Percentiles rank a stretch among this genome's conserved stretches.
Evolutionary conservation across 2,113 vertebrate species (phyloP).

Genomic region (Cochlearius cochlearius): DNA sequence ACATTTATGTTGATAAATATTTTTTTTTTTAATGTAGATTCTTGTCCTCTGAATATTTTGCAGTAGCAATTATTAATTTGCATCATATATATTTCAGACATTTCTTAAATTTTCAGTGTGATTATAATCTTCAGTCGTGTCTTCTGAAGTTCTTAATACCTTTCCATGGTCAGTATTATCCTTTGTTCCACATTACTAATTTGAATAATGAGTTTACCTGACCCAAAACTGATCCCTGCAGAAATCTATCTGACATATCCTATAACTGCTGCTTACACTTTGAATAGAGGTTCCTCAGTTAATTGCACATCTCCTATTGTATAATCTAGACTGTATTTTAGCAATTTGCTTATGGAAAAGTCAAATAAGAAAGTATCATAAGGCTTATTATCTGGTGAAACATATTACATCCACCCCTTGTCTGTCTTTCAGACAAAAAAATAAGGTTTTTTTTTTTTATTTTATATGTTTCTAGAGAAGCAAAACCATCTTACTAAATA

Average conservation of each 20-base stretch:
- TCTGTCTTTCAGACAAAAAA: neutral
- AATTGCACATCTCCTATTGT: neutral
- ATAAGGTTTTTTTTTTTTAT: fast-evolving
- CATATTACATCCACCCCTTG: neutral
- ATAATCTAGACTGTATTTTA: neutral
- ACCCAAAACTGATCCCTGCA: neutral
- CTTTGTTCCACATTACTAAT: neutral
- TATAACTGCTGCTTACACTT: neutral
- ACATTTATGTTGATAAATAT: neutral
- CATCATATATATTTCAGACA: neutral
- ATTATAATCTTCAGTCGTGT: neutral
- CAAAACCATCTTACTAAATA: neutral
- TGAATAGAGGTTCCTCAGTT: neutral
- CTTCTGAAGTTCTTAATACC: neutral
- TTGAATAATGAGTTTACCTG: neutral
- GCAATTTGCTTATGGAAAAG: neutral
- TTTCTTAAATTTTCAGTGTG: neutral
- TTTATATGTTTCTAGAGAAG: neutral
- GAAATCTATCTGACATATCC: neutral
- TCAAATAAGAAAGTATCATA: neutral
- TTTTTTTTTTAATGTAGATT: neutral
- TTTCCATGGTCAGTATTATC: neutral
- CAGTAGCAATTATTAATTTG: neutral
- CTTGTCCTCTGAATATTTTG: neutral
- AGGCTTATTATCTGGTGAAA: neutral